These are phyloP conservation scores for Phenacoccus solenopsis DNA, from an alignment of 1,140 invertebrate genomes.

Conservation along the genomic window DNA sequence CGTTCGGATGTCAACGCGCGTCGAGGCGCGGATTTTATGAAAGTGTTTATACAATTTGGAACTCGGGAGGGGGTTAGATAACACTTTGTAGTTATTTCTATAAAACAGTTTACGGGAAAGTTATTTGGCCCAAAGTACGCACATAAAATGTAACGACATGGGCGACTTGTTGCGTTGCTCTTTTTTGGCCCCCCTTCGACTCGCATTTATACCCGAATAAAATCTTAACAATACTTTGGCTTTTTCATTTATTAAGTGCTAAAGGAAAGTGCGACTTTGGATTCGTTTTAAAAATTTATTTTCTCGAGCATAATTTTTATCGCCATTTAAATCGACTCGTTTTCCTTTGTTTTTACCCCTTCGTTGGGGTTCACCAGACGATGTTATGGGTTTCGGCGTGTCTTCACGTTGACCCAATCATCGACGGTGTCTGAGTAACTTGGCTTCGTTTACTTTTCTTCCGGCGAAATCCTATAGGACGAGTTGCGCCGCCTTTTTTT, in stretches of 20 bases:
- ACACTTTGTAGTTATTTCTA: constrained; percentile 11
- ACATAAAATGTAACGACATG: constrained; percentile 18
- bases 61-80: constrained; percentile 6
- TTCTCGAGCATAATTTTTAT: neutral
- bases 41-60: constrained; percentile 14
- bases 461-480: too few relatives aligned
- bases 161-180: constrained; percentile 11
- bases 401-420: too few relatives aligned
- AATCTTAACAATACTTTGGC: constrained; percentile 11
- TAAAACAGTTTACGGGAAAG: constrained; percentile 12
- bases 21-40: constrained; percentile 9
- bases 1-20: too few relatives aligned
- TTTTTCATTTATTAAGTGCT: constrained; percentile 16
- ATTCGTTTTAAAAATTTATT: constrained; percentile 4
- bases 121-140: constrained; percentile 17
- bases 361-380: too few relatives aligned
- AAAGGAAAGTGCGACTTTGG: neutral
- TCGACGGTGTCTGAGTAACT: too few relatives aligned
- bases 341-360: neutral
- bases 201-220: neutral
- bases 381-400: too few relatives aligned
- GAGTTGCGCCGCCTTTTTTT: too few relatives aligned
- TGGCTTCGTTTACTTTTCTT: too few relatives aligned
- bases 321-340: neutral
- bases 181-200: neutral